A percentile compares a stretch with the other conserved stretches of the same genome.
phyloP scores from a whole-genome alignment of 2,113 vertebrate genomes.

The Rhynchomys soricoides region DNA sequence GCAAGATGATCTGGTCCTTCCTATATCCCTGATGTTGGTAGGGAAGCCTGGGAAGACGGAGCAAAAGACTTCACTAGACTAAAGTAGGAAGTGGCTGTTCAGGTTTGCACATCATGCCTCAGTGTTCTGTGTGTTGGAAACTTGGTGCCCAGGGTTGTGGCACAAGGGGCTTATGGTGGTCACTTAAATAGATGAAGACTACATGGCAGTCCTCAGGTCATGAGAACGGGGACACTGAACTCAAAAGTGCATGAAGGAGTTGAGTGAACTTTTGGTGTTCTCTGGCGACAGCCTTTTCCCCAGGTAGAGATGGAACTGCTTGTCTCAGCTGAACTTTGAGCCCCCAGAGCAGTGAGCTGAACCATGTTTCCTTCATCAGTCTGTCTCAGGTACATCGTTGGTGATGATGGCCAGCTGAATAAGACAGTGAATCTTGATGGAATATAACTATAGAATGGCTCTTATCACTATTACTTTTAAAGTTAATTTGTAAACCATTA shows the following conservation, averaged over 20 bases:
- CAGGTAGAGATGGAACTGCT: too few relatives aligned
- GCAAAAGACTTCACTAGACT: neutral
- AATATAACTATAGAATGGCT: neutral
- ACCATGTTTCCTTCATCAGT: neutral
- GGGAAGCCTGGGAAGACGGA: neutral
- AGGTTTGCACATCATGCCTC: neutral
- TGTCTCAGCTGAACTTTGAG: neutral
- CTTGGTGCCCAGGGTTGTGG: neutral
- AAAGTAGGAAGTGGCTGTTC: neutral
- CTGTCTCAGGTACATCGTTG: neutral
- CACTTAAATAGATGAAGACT: neutral
- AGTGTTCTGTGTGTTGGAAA: neutral
- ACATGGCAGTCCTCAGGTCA: neutral
- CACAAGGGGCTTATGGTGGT: neutral
- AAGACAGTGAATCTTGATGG: neutral
- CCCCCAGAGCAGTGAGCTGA: neutral
- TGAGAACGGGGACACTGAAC: rapidly evolving
- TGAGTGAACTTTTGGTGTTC: neutral
- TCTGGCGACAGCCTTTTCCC: neutral
- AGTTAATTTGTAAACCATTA: neutral
- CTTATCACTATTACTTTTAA: neutral
- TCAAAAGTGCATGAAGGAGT: neutral
- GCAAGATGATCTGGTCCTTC: neutral
- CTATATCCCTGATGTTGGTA: too few relatives aligned
- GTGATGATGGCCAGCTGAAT: neutral